Evolutionary conservation across 2,113 vertebrate genomes (phyloP).

Genomic region (Mormyrus lacerda): DNA sequence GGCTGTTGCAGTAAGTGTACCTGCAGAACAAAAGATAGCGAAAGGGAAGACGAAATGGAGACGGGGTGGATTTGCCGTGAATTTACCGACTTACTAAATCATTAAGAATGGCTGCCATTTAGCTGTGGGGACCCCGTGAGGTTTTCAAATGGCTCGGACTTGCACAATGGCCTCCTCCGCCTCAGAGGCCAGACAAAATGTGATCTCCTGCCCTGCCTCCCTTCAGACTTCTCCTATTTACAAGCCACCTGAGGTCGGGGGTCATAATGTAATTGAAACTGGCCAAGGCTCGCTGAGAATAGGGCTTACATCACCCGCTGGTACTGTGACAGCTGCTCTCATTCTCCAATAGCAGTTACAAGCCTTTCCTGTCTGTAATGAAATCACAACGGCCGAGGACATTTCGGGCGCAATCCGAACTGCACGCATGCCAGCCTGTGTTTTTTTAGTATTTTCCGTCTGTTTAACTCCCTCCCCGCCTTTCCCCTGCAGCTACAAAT

Average conservation of each 20-base stretch:
- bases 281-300: conserved; percentile 46
- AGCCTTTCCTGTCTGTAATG: conserved; percentile 42
- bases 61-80: not conserved
- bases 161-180: conserved; percentile 7
- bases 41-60: not conserved
- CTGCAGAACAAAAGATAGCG: not conserved
- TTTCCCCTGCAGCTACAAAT: not conserved
- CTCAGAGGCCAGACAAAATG: conserved; percentile 17
- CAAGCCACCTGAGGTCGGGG: conserved; percentile 50
- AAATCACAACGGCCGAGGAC: conserved; percentile 31
- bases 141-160: not conserved
- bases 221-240: conserved; percentile 20
- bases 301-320: conserved; percentile 58
- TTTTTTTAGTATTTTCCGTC: not conserved
- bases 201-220: conserved; percentile 6
- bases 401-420: conserved; percentile 16
- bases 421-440: not conserved
- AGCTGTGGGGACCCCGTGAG: not conserved
- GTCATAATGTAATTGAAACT: conserved; percentile 60
- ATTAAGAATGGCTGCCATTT: conserved; percentile 13
- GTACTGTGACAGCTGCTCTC: conserved; percentile 63
- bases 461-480: not conserved
- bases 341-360: conserved; percentile 57
- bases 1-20: not conserved
- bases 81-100: not conserved